Evolutionary conservation across 2,888 invertebrate genomes (phyloP), one percentile per base, ranked within the genome.

Genomic region (Orgyia antiqua): DNA sequence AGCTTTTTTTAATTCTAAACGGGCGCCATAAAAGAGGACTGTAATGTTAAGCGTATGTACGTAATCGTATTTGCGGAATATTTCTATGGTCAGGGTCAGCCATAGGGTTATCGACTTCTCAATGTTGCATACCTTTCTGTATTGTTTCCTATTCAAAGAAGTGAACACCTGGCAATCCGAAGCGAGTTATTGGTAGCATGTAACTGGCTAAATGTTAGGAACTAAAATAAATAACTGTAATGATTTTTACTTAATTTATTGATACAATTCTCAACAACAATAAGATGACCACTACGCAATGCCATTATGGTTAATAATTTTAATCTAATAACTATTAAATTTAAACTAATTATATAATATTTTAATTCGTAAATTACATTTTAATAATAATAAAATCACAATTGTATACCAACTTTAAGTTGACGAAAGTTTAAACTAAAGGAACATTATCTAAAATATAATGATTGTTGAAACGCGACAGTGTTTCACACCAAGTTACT

Each of bases 181-280:
- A n/a, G n/a, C n/a, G n/a, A n/a, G n/a, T n/a, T n/a, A n/a, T n/a
- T n/a, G n/a, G n/a, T n/a, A n/a, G n/a, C n/a, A n/a, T n/a, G n/a
- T n/a, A n/a, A n/a, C n/a, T n/a, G n/a, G n/a, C n/a, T n/a, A n/a
- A n/a, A n/a, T n/a, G n/a, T n/a, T n/a, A n/a, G n/a, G n/a, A n/a
- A n/a, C n/a, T n/a, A n/a, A n/a, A n/a, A n/a, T n/a, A n/a, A n/a
- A n/a, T n/a, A n/a, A n/a, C n/a, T n/a, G n/a, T n/a, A 27, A 13
- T 40, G 42, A 53, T 59, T 70, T 76, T 77, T 69, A 55, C 74
- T 78, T 76, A 77, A 47, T 84, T 82, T 82, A 83, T 82, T 84
- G 73, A 79, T 79, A 78, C 71, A 78, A 75, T 78, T 66, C 66
- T 80, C 80, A 83, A 83, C 80, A 83, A 80, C 72, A 74, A 74